phyloP scores from a whole-genome alignment of 2,888 invertebrate genomes.

The Drosophila birchii region DNA sequence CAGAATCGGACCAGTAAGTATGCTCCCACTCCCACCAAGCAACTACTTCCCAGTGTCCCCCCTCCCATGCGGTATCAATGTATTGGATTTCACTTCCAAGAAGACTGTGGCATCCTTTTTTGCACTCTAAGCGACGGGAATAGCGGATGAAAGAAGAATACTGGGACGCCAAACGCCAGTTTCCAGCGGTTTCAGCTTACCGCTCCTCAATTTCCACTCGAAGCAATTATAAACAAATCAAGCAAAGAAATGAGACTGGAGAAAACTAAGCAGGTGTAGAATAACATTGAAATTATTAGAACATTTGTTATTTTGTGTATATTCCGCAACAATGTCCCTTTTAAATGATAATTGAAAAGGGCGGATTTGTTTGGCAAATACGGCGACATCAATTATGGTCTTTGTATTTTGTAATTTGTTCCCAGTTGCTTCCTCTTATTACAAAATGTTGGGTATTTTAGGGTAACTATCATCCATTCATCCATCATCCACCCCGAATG shows the following conservation, averaged over 20 bases:
- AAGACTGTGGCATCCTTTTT: slow-evolving; percentile 8
- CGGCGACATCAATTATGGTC: slow-evolving; percentile 21
- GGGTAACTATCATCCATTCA: slow-evolving; percentile 22
- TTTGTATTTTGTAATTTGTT: slow-evolving; percentile 9
- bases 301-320: too few relatives aligned
- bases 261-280: background rate
- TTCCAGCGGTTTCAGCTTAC: slow-evolving; percentile 8
- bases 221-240: slow-evolving; percentile 4
- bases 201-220: background rate
- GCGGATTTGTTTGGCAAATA: slow-evolving; percentile 8
- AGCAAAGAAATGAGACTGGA: too few relatives aligned
- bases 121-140: slow-evolving; percentile 5
- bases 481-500: slow-evolving; percentile 23
- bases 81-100: slow-evolving; percentile 15
- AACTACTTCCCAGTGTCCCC: background rate
- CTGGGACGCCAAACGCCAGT: background rate
- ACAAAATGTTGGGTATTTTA: background rate
- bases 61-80: background rate
- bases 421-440: background rate
- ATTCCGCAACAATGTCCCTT: background rate
- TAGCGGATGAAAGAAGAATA: background rate
- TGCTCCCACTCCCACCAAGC: background rate
- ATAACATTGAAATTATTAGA: too few relatives aligned
- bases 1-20: slow-evolving; percentile 94
- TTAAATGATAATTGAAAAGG: background rate